Conservation (phyloP, 2,888 invertebrate genomes). For the Tolmerus cingulatus region DNA sequence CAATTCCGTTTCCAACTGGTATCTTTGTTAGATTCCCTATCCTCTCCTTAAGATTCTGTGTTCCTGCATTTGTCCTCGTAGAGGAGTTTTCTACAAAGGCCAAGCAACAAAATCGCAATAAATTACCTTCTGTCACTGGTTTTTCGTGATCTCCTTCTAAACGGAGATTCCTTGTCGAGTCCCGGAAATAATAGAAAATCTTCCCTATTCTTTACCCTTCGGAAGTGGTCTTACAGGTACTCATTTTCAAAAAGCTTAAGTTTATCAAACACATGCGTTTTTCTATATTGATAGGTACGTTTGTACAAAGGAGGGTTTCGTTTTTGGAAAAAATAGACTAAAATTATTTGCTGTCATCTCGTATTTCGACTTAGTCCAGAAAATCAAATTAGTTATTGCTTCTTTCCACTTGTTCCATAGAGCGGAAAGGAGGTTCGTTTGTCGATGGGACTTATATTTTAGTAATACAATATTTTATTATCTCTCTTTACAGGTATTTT, state of each 20-base stretch:
- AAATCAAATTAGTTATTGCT: neutral
- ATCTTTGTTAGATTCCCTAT: neutral
- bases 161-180: neutral
- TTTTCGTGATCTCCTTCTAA: neutral
- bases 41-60: neutral
- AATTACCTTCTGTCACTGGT: slow-evolving; percentile 11
- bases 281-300: neutral
- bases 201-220: neutral
- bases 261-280: neutral
- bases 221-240: neutral
- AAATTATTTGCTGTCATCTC: neutral
- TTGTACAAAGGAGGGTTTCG: neutral
- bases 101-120: neutral
- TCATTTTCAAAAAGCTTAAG: neutral
- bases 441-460: neutral
- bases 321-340: neutral
- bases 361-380: neutral
- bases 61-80: neutral
- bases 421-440: neutral
- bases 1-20: neutral
- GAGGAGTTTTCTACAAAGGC: neutral
- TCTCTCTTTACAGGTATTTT: neutral
- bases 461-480: neutral
- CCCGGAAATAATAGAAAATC: neutral
- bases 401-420: neutral